These are phyloP conservation scores for Apostichopus parvimensis DNA, from an alignment of 35 echinoderm and acorn worm species.

Conservation along the genomic window DNA sequence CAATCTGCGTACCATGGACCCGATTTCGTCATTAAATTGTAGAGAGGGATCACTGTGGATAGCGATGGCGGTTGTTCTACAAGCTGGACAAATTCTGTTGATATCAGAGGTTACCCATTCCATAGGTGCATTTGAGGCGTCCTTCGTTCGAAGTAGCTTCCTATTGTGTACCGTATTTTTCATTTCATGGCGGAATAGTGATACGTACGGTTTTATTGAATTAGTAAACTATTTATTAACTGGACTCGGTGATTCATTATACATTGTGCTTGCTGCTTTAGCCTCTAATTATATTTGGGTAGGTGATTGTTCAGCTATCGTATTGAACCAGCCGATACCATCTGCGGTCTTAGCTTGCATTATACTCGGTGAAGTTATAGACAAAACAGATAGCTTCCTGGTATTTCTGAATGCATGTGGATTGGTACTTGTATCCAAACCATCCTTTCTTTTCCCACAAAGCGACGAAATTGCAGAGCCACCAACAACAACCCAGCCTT, in stretches of 20 bases:
- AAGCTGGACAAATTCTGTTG: background rate
- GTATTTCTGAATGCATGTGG: background rate
- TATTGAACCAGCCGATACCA: slow-evolving; percentile 2
- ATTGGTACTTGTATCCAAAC: background rate
- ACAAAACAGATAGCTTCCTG: background rate
- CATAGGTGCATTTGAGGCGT: background rate
- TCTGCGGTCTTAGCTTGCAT: background rate
- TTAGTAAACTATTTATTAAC: background rate
- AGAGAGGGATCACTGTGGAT: slow-evolving; percentile 12
- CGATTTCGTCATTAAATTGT: background rate
- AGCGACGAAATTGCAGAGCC: no score
- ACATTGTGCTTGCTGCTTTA: background rate
- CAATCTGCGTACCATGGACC: no score
- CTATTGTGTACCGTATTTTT: background rate
- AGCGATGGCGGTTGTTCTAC: background rate
- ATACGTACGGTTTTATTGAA: background rate
- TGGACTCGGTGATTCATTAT: background rate
- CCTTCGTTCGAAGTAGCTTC: background rate
- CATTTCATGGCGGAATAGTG: slow-evolving; percentile 1
- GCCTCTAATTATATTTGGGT: background rate
- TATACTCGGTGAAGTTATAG: background rate
- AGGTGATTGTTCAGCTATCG: slow-evolving; percentile 5
- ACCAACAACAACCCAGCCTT: no score
- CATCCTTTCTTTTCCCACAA: slow-evolving; percentile 20
- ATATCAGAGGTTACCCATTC: background rate